Evolutionary conservation across 35 echinoderm and acorn worm genomes (phyloP), one percentile per base, ranked within the genome.

Genomic region (Ophiothrix spiculata): DNA sequence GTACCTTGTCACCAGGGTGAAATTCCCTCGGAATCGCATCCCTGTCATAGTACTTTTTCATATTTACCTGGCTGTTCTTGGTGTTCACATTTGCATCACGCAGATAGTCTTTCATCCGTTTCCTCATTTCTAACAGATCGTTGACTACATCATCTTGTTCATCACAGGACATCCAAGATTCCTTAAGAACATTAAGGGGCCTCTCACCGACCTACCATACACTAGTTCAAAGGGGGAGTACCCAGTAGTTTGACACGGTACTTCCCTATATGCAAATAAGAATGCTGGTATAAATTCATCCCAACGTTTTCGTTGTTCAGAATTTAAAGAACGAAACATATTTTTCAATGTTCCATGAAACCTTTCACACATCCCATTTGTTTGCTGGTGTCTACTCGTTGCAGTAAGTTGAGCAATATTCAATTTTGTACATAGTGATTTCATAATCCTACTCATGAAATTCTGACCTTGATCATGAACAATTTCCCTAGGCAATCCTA

Each of bases 331-430:
- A 4, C 64, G 46, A 8, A 88, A 32, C 86, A 88, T 88, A 21
- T 14, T 32, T 36, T 88, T 88, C 46, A 88, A 64, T 34, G 86
- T 80, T 12, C 40, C 76, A 36, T 80, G 8, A 36, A 88, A 88
- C 10, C 77, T 39, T 78, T 88, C 75, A 31, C 15, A 19, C 32
- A 80, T 16, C 35, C 86, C 75, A 73, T 88, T 88, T 13, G 32
- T 56, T 32, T 80, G 23, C 17, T 39, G 86, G 33, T 88, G 86
- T 13, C 33, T 60, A 0, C 76, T 19, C 16, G 86, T 60, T 60
- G 86, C 36, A 15, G 38, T 14, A 49, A 69, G 8, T 69, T 69
- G 60, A 25, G 60, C 29, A n/a, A 69, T 69, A 25, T 69, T 6
- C 23, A 69, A 28, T n/a, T 25, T 69, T n/a, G 17, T 69, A 69